Conservation (phyloP, 2,113 vertebrate genomes). For the Pavo muticus region DNA sequence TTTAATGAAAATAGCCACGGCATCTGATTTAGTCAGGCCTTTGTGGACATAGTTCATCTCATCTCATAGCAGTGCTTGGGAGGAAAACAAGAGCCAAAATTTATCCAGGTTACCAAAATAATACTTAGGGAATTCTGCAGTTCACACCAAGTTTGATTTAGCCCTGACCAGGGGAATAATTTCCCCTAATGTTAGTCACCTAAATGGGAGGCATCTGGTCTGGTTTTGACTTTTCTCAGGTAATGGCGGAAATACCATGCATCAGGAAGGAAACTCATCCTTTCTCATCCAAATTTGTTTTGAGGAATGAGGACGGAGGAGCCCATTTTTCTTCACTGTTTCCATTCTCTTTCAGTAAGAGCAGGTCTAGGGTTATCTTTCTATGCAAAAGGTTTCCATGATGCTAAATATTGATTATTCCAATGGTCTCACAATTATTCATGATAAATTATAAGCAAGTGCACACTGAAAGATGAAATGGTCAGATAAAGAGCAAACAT, state of each 20-base stretch:
- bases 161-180: neutral
- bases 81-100: neutral
- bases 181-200: neutral
- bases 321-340: neutral
- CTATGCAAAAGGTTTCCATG: neutral
- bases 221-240: neutral
- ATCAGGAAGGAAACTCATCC: neutral
- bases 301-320: neutral
- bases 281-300: neutral
- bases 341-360: neutral
- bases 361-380: neutral
- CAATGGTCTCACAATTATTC: neutral
- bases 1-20: slow-evolving; percentile 9
- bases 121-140: neutral
- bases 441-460: neutral
- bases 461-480: neutral
- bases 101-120: neutral
- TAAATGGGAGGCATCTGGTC: neutral
- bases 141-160: neutral
- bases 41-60: neutral
- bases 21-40: slow-evolving; percentile 7
- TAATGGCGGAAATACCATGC: neutral
- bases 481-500: neutral
- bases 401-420: neutral
- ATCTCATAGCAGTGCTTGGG: neutral